Percentiles rank a stretch among this genome's conserved stretches.
These are phyloP conservation scores for Hylaea fasciaria DNA, from an alignment of 2,888 invertebrate genomes.

Conservation along the genomic window DNA sequence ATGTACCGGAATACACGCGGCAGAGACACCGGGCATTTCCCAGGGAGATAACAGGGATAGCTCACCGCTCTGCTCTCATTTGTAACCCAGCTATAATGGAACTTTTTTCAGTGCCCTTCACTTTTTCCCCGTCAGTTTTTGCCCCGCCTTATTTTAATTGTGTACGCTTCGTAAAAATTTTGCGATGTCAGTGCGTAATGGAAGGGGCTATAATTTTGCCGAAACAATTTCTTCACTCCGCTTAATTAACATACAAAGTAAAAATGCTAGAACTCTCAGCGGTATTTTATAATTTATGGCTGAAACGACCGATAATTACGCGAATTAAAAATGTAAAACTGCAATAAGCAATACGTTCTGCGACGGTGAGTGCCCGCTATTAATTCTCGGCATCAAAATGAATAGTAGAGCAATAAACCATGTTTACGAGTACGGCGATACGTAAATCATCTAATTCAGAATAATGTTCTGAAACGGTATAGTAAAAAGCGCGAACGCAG, in stretches of 20 bases:
- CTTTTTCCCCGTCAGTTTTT: constrained; percentile 75
- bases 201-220: constrained; percentile 36
- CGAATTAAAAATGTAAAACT: constrained; percentile 43
- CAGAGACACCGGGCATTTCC: constrained; percentile 51
- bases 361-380: constrained; percentile 26
- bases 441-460: constrained; percentile 30
- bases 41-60: constrained; percentile 69
- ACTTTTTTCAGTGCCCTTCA: constrained; percentile 75
- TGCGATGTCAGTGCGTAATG: constrained; percentile 41
- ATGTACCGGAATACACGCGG: constrained; percentile 36
- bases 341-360: constrained; percentile 35
- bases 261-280: constrained; percentile 38
- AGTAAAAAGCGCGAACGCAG: constrained; percentile 33
- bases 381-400: constrained; percentile 28
- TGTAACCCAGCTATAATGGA: constrained; percentile 75
- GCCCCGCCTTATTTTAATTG: constrained; percentile 72
- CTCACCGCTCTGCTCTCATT: constrained; percentile 68
- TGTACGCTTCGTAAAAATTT: constrained; percentile 58
- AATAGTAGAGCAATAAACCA: constrained; percentile 21
- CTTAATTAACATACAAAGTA: constrained; percentile 46
- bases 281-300: constrained; percentile 41
- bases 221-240: constrained; percentile 38
- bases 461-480: constrained; percentile 19
- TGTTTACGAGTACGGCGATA: constrained; percentile 22
- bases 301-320: constrained; percentile 41